Evolutionary conservation across 2,797 vertebrate species (phyloP).

Genomic region (Harpagifer antarcticus): DNA sequence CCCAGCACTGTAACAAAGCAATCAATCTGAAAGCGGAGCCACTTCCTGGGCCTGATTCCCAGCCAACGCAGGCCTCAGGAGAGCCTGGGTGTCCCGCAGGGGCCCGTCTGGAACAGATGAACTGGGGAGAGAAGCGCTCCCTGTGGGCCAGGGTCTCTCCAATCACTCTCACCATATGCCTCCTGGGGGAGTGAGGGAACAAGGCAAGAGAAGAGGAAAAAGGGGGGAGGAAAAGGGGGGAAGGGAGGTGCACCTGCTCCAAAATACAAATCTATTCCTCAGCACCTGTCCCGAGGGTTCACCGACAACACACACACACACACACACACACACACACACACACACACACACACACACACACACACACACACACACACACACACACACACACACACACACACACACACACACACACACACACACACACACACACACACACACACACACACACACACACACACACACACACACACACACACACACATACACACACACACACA

Average conservation of each 20-base stretch:
- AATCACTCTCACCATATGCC: conserved; percentile 82
- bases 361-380: conserved; percentile 26
- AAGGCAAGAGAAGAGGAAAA: conserved; percentile 43
- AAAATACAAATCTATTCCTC: conserved; percentile 73
- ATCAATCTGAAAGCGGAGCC: conserved; percentile 68
- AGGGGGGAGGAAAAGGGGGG: conserved; percentile 33
- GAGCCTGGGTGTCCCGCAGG: conserved; percentile 69
- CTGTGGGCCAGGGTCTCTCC: conserved; percentile 68
- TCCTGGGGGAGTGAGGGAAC: conserved; percentile 72
- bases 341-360: conserved; percentile 38
- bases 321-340: conserved; percentile 25
- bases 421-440: too few relatives aligned
- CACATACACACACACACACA: conserved; percentile 30
- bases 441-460: too few relatives aligned
- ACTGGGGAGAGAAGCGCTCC: conserved; percentile 74
- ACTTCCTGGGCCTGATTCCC: conserved; percentile 69
- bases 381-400: too few relatives aligned
- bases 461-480: too few relatives aligned
- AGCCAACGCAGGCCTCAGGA: conserved; percentile 68
- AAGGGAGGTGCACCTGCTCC: conserved; percentile 74
- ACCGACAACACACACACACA: conserved; percentile 53
- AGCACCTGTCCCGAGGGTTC: conserved; percentile 74
- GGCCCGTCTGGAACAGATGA: conserved; percentile 80
- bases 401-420: too few relatives aligned
- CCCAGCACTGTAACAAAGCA: conserved; percentile 70